Base-by-base conservation (phyloP, 2,888 invertebrate genomes). In the Morinoia aosen region DNA sequence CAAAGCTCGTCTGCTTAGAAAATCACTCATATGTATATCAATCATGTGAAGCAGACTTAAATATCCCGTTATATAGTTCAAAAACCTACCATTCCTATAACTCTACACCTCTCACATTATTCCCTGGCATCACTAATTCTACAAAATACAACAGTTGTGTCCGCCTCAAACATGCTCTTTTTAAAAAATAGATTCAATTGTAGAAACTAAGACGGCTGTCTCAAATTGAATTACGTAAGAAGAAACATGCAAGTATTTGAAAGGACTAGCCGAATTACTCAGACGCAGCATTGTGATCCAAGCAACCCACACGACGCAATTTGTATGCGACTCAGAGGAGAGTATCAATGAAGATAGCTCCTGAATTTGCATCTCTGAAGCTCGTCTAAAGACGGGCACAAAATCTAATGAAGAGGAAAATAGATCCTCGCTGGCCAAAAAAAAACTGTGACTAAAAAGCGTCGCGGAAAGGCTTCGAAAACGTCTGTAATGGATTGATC, bases 401-500 rank as follows among this genome's bases (percentile, higher is more conserved):
- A 93, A 90, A 93, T 48, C 93, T 93, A 93, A 93, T 93, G 93
- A 93, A 93, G 93, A 48, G 93, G 93, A 93, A 93, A 93, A 93
- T 93, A 57, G 93, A 93, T 57, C 58, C 57, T 33, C 93, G 40
- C 57, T 25, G 58, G 33, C 40, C 58, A 16, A 57, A 93, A 93
- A 91, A 91, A 56, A 57, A 11, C 7, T 10, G 10, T 14, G 40
- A 48, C 4, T 19, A 90, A 90, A 90, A 8, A 39, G 14, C 39
- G 14, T 25, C 90, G 39, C n/a, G 57, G 57, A 93, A 93, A 33
- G 48, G 56, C 57, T 48, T 33, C 33, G 57, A 57, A 56, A 57
- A 93, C 57, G 93, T 93, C 93, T 93, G 93, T 93, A 93, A 93
- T 93, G 48, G 93, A 39, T 93, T 93, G 93, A 93, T 93, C 93